phyloP scores from a whole-genome alignment of 2,888 invertebrate genomes.

The Drosophila aldrichi region DNA sequence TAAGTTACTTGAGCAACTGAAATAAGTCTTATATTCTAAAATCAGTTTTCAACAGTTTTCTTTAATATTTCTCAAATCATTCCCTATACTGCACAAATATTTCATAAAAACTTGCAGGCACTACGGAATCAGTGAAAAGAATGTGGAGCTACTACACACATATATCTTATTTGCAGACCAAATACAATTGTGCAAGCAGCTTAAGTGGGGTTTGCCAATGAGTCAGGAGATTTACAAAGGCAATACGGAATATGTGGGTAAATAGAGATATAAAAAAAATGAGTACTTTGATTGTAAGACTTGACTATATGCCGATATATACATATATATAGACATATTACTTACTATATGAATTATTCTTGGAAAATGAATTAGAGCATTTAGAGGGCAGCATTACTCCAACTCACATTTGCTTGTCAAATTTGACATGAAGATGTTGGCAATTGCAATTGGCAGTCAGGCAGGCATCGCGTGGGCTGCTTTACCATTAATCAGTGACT shows the following conservation, averaged over 20 bases:
- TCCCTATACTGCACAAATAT: not conserved
- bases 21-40: too few relatives aligned
- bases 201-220: not conserved
- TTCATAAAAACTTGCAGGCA: not conserved
- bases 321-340: too few relatives aligned
- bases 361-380: not conserved
- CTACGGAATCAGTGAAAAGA: not conserved
- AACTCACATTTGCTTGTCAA: not conserved
- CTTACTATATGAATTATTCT: not conserved
- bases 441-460: not conserved
- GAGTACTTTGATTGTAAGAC: not conserved
- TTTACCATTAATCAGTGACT: constrained; percentile 48
- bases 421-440: not conserved
- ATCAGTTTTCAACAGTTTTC: not conserved
- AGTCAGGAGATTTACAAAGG: constrained; percentile 17
- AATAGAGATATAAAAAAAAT: constrained; percentile 3
- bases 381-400: not conserved
- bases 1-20: too few relatives aligned
- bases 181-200: constrained; percentile 15
- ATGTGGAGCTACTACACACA: constrained; percentile 1
- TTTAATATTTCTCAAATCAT: not conserved
- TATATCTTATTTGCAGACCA: constrained; percentile 27
- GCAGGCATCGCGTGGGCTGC: constrained; percentile 1
- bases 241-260: constrained; percentile 2
- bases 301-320: not conserved